Percentiles rank a stretch among this genome's conserved stretches.
phyloP scores from a whole-genome alignment of 2,797 vertebrate genomes.

The Sebastes iracundus region DNA sequence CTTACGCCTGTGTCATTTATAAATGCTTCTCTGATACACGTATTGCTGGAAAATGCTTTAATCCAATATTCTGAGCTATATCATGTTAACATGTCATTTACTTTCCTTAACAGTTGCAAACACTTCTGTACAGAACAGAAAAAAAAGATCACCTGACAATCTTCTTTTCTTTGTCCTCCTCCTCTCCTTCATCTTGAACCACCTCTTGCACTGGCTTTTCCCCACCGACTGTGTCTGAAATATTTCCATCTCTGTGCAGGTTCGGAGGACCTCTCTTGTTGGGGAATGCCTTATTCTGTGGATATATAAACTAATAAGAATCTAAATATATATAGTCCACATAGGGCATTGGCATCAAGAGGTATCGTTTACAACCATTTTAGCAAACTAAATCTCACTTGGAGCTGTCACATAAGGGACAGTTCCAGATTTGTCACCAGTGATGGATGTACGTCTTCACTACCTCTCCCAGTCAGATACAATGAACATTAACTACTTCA shows the following conservation, averaged over 20 bases:
- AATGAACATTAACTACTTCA: not conserved
- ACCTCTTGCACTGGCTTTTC: conserved; percentile 40
- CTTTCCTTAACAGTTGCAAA: not conserved
- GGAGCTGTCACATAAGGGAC: not conserved
- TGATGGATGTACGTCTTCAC: not conserved
- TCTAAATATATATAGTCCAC: not conserved
- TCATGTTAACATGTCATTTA: not conserved
- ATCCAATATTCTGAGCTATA: not conserved
- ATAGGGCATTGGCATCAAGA: not conserved
- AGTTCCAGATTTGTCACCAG: not conserved
- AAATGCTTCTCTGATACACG: not conserved
- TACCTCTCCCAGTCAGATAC: not conserved
- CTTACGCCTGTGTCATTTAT: not conserved
- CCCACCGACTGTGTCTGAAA: conserved; percentile 55
- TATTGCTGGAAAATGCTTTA: not conserved
- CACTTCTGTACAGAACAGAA: too few relatives aligned
- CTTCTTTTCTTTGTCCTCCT: conserved; percentile 72
- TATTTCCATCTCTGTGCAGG: conserved; percentile 69
- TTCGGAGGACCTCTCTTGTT: conserved; percentile 73
- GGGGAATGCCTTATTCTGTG: conserved; percentile 69
- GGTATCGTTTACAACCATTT: not conserved
- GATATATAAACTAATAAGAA: conserved; percentile 8
- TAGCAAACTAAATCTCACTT: not conserved
- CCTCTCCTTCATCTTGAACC: conserved; percentile 52
- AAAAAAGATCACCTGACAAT: conserved; percentile 83